Evolutionary conservation across 2,888 invertebrate genomes (phyloP).

Genomic region (Plagiodera versicolora): DNA sequence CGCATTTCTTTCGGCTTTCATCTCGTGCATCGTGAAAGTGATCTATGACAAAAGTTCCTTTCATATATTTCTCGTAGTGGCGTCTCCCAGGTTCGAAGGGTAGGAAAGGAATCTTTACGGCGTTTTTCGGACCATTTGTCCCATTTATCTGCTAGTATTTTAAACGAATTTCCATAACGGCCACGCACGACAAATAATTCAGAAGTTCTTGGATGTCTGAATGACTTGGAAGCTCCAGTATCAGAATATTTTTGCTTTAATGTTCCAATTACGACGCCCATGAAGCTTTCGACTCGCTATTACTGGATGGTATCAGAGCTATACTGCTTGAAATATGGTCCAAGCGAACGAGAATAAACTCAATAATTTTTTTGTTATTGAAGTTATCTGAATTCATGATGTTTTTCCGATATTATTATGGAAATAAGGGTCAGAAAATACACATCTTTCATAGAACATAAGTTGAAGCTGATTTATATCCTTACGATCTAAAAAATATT

Average conservation of each 20-base stretch:
- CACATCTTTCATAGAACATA: background rate
- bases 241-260: constrained; percentile 27
- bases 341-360: background rate
- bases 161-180: constrained; percentile 46
- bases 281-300: constrained; percentile 10
- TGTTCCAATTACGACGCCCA: constrained; percentile 18
- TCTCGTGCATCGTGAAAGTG: constrained; percentile 12
- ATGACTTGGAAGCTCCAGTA: constrained; percentile 33
- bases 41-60: constrained; percentile 25
- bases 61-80: constrained; percentile 24
- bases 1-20: background rate
- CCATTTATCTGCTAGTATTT: constrained; percentile 46
- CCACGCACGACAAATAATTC: constrained; percentile 44
- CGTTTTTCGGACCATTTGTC: constrained; percentile 47
- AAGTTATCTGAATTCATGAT: background rate
- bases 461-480: too few relatives aligned
- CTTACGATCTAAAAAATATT: too few relatives aligned
- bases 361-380: background rate
- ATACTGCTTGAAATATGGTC: background rate
- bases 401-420: background rate
- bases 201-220: constrained; percentile 33
- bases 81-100: constrained; percentile 25
- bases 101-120: constrained; percentile 38
- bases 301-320: constrained; percentile 4
- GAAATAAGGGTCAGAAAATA: background rate